Evolutionary conservation across 2,888 invertebrate species (phyloP), one percentile per base, ranked within the genome.

Genomic region (Stenodema calcarata): DNA sequence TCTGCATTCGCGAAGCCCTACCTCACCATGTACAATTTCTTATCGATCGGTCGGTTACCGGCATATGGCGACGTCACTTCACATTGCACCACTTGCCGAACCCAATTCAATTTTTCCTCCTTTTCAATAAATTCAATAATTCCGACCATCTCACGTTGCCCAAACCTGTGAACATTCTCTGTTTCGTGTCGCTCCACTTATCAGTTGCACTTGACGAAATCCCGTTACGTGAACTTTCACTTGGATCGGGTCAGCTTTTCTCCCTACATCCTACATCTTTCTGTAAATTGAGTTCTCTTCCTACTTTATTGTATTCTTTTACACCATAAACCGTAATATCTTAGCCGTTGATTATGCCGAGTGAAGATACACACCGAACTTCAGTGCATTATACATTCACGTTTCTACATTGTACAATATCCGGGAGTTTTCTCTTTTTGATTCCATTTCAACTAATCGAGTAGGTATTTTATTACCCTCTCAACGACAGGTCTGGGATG

Each of bases 41-140:
- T 84, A 73, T 73, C 73, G 70, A 84, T 84, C 84, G 84, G 42
- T 75, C 44, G 75, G 73, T 44, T 84, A 44, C 84, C 84, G 84
- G 84, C 84, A 84, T 84, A 84, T 84, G 84, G 84, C 84, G 70
- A 84, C 84, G 84, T 84, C 84, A 83, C 47, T 35, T 28, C 76
- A 27, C 84, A 73, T 84, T 84, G 84, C 84, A 73, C 84, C 84
- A 84, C 27, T 73, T 84, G n/a, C 9, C 44, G 18, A n/a, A 44
- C 27, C 12, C 27, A 11, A 18, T 78, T 78, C 23, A n/a, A 16
- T 14, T 30, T 73, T 30, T 18, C 14, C 16, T 23, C 23, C 11
- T 23, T 23, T 23, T 62, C 12, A 16, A 47, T 35, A 47, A 47
- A 47, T 23, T 62, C 62, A 23, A 62, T n/a, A 62, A n/a, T 50